Percentiles rank a stretch among this genome's conserved stretches.
phyloP scores from a whole-genome alignment of 2,888 invertebrate species.

The Oscheius sp. region DNA sequence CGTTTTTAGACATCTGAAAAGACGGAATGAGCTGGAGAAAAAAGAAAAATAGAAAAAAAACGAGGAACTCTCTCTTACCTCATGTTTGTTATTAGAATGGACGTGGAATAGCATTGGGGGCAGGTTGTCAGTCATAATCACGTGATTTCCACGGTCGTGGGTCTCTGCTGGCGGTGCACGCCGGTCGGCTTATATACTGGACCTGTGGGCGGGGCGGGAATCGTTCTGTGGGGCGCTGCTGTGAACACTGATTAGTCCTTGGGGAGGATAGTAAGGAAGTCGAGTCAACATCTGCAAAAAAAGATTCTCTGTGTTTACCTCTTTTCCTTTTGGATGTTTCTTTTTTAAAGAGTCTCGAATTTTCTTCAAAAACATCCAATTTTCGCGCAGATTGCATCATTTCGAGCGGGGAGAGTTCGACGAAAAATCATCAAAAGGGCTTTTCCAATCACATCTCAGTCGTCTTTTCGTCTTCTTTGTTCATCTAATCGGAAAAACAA shows the following conservation, averaged over 20 bases:
- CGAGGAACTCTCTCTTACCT: slow-evolving; percentile 5
- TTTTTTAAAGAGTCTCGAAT: not conserved
- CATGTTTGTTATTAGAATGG: slow-evolving; percentile 21
- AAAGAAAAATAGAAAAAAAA: not conserved
- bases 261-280: not conserved
- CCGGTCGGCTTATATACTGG: slow-evolving; percentile 13
- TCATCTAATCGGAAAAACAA: too few relatives aligned
- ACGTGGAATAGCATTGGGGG: slow-evolving; percentile 27
- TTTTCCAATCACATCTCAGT: too few relatives aligned
- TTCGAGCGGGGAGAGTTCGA: too few relatives aligned
- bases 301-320: not conserved
- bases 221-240: slow-evolving; percentile 9
- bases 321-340: not conserved
- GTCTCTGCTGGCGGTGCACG: slow-evolving; percentile 13
- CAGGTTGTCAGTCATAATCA: slow-evolving; percentile 28
- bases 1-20: slow-evolving; percentile 32
- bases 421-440: too few relatives aligned
- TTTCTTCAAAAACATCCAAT: not conserved
- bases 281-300: not conserved
- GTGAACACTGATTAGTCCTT: slow-evolving; percentile 11
- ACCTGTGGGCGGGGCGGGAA: not conserved
- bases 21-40: not conserved
- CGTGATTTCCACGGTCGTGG: slow-evolving; percentile 17
- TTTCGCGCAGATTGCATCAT: not conserved
- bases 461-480: too few relatives aligned